phyloP scores from a whole-genome alignment of 2,113 vertebrate species.

The Etheostoma spectabile region DNA sequence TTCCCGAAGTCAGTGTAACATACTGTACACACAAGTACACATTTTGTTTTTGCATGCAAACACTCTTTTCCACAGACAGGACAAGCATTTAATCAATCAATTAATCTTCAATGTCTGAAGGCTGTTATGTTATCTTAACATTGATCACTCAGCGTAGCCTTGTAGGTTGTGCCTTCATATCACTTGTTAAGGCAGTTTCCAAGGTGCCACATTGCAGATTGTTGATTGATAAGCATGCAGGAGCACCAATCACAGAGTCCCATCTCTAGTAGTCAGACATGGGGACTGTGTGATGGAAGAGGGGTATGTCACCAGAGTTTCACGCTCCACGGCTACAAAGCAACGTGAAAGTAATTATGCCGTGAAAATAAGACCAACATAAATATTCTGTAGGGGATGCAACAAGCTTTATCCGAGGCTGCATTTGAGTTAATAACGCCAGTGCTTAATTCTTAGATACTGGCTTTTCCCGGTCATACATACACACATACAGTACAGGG shows the following conservation, averaged over 20 bases:
- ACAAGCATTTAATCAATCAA: slow-evolving; percentile 8
- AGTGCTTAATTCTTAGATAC: slow-evolving; percentile 24
- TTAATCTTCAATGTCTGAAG: slow-evolving; percentile 31
- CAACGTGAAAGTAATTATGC: slow-evolving; percentile 54
- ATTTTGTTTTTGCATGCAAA: neutral
- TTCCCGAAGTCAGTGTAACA: slow-evolving; percentile 3
- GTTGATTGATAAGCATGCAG: slow-evolving; percentile 29
- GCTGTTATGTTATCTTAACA: slow-evolving; percentile 34
- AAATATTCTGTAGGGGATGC: slow-evolving; percentile 38
- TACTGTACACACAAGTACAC: neutral
- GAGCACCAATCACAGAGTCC: slow-evolving; percentile 7
- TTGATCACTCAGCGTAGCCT: slow-evolving; percentile 11
- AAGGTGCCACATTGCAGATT: slow-evolving; percentile 19
- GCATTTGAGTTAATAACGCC: slow-evolving; percentile 25
- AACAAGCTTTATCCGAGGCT: neutral
- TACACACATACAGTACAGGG: neutral
- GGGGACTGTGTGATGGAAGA: neutral
- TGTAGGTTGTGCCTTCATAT: neutral
- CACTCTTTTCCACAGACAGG: slow-evolving; percentile 5
- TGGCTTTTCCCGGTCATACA: neutral
- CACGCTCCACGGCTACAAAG: slow-evolving; percentile 12
- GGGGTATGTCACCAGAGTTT: neutral
- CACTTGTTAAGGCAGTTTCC: slow-evolving; percentile 18
- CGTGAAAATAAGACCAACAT: slow-evolving; percentile 47
- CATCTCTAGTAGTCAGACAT: slow-evolving; percentile 5